Evolutionary conservation across 2,888 invertebrate genomes (phyloP).

Genomic region (Sinodicranocentrus sp.): DNA sequence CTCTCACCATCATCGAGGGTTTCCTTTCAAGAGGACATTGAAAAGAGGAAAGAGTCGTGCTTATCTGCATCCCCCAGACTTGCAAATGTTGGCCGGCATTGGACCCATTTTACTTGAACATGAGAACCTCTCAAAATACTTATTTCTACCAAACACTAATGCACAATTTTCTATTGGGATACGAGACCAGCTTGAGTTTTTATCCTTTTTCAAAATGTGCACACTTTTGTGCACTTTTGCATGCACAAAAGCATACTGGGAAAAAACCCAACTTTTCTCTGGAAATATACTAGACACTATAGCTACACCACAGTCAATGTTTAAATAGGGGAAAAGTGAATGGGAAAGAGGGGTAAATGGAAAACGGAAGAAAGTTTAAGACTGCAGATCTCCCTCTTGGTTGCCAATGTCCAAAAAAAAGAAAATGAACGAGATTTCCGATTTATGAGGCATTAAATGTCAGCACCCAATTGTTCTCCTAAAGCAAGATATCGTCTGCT

Average conservation of each 20-base stretch:
- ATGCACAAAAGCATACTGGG: too few species aligned
- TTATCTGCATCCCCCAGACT: slow-evolving; percentile 46
- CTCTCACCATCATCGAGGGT: too few species aligned
- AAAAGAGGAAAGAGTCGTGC: slow-evolving; percentile 14
- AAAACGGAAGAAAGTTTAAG: neutral
- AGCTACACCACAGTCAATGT: too few species aligned
- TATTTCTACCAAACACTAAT: neutral
- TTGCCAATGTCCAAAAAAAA: slow-evolving; percentile 51
- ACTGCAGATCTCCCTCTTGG: neutral
- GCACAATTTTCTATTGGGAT: neutral
- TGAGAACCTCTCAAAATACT: neutral
- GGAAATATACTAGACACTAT: too few species aligned
- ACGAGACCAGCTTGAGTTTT: too few species aligned
- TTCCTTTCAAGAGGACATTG: too few species aligned
- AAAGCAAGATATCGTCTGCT: slow-evolving; percentile 56
- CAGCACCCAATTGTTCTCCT: slow-evolving; percentile 69
- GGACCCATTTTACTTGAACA: neutral
- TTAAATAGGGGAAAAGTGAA: too few species aligned
- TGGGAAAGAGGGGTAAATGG: too few species aligned
- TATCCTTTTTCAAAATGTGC: too few species aligned
- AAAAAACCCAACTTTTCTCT: slow-evolving; percentile 33
- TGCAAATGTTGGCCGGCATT: neutral
- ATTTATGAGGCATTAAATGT: slow-evolving; percentile 70
- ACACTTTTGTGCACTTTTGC: too few species aligned
- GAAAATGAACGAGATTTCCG: slow-evolving; percentile 69